Percentiles rank a stretch among this genome's conserved stretches.
Conservation (phyloP, 2,888 invertebrate genomes). For the Eumacrocentrus americanus region DNA sequence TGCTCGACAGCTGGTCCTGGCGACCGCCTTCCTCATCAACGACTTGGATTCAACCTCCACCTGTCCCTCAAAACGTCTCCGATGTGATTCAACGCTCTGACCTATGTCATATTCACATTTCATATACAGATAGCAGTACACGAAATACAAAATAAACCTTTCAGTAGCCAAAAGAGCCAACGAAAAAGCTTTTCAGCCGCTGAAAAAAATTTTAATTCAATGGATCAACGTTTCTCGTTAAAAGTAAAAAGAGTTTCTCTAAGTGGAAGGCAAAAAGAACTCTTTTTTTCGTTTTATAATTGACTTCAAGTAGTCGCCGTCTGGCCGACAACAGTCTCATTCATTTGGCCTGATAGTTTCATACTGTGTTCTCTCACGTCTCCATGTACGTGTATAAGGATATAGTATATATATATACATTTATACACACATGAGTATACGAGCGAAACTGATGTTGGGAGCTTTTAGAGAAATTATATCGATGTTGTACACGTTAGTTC, state of each 20-base stretch:
- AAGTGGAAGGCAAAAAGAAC: neutral
- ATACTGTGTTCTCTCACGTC: neutral
- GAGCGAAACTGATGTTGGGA: too few relatives aligned
- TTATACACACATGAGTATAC: neutral
- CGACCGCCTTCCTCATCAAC: conserved; percentile 19
- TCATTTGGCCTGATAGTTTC: conserved; percentile 31
- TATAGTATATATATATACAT: neutral
- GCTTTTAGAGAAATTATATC: neutral
- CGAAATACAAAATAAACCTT: too few relatives aligned
- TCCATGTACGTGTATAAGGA: neutral
- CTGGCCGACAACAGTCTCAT: conserved; percentile 37
- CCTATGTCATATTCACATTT: too few relatives aligned
- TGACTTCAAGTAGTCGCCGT: conserved; percentile 7
- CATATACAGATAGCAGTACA: too few relatives aligned
- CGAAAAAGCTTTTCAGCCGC: too few relatives aligned
- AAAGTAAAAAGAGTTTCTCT: too few relatives aligned
- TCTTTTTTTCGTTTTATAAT: neutral
- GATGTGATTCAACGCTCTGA: neutral
- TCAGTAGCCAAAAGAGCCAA: too few relatives aligned
- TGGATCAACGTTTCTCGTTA: too few relatives aligned
- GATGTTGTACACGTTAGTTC: neutral
- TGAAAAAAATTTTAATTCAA: too few relatives aligned
- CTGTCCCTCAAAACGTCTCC: conserved; percentile 18
- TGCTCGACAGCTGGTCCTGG: conserved; percentile 49
- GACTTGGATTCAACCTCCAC: conserved; percentile 15